These are phyloP conservation scores for Polydrusus cervinus DNA, from an alignment of 2,888 invertebrate species.

Conservation along the genomic window DNA sequence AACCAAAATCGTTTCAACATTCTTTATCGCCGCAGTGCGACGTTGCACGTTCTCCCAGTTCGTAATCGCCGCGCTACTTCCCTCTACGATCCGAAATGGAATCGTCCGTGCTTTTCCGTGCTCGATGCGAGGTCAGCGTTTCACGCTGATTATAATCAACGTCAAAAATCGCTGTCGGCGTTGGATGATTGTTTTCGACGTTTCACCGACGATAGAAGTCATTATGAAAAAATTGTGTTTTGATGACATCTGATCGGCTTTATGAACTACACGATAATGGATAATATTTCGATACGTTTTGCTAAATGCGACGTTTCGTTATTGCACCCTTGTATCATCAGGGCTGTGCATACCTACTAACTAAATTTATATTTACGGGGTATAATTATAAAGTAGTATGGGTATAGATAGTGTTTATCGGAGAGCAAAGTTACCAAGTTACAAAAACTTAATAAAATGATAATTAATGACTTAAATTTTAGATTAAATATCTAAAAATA, in stretches of 20 bases:
- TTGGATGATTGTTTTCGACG: neutral
- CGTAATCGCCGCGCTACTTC: constrained; percentile 14
- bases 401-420: no score
- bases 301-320: neutral
- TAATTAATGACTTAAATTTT: no score
- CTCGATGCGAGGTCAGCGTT: constrained; percentile 24
- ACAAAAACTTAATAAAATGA: no score
- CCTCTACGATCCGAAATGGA: constrained; percentile 21
- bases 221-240: constrained; percentile 8
- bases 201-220: neutral
- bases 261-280: neutral
- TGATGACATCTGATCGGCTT: neutral
- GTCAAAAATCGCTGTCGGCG: constrained; percentile 13
- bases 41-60: constrained; percentile 12
- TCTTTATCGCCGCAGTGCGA: constrained; percentile 7
- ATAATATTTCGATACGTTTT: neutral
- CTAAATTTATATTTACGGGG: no score
- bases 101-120: constrained; percentile 24
- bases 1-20: constrained; percentile 15
- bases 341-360: no score
- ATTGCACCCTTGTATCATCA: neutral
- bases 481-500: no score
- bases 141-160: constrained; percentile 12
- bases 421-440: no score
- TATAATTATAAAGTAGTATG: no score